phyloP scores from a whole-genome alignment of 2,888 invertebrate genomes.

The Itoplectis maculator region DNA sequence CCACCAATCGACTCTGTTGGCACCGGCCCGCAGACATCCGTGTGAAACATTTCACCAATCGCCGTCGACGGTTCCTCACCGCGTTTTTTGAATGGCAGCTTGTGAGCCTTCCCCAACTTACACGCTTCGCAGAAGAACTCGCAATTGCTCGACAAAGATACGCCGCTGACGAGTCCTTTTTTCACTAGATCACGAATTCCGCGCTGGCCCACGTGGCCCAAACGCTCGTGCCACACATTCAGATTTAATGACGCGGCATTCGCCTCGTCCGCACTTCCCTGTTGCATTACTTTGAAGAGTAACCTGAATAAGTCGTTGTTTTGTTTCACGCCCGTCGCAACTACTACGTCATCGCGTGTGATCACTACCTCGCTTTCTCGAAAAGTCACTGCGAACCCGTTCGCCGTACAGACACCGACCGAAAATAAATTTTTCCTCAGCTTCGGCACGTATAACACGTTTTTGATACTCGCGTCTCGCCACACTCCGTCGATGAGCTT shows the following conservation, averaged over 20 bases:
- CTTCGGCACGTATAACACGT: background rate
- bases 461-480: background rate
- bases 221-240: background rate
- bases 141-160: background rate
- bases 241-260: background rate
- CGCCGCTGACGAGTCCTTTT: background rate
- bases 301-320: background rate
- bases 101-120: background rate
- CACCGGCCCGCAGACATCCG: conserved; percentile 15
- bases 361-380: background rate
- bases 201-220: background rate
- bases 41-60: background rate
- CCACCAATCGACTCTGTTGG: background rate
- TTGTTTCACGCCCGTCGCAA: background rate
- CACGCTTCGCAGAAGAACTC: background rate
- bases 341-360: background rate
- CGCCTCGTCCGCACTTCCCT: background rate
- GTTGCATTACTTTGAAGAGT: background rate
- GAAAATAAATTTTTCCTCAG: conserved; percentile 1
- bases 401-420: background rate
- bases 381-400: background rate
- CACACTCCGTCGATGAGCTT: background rate
- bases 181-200: background rate
- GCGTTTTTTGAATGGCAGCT: background rate
- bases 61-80: background rate